Conservation (phyloP, 2,797 vertebrate genomes). For the Siniperca obscura region DNA sequence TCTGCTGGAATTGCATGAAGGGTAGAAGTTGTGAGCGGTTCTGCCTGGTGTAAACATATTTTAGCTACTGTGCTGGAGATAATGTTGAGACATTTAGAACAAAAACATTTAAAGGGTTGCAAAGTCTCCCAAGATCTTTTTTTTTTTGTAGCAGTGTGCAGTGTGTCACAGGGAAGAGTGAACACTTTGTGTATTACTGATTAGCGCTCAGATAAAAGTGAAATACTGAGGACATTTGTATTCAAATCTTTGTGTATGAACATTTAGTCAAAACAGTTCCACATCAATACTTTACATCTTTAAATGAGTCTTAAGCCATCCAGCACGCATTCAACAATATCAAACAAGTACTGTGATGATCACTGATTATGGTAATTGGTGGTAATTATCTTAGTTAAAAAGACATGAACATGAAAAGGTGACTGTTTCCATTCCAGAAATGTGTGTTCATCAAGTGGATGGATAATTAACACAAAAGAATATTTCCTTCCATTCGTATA, state of each 20-base stretch:
- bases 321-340: not conserved
- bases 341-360: conserved; percentile 14
- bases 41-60: conserved; percentile 65
- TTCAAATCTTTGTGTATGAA: not conserved
- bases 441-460: not conserved
- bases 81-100: conserved; percentile 52
- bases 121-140: conserved; percentile 18
- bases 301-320: conserved; percentile 1
- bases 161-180: not conserved
- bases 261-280: not conserved
- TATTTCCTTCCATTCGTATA: not conserved
- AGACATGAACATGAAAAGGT: not conserved
- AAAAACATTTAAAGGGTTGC: conserved; percentile 46
- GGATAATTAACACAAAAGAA: not conserved
- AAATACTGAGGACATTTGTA: conserved; percentile 19
- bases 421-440: not conserved
- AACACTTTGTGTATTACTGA: conserved; percentile 16
- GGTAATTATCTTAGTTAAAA: conserved; percentile 27
- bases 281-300: conserved; percentile 9
- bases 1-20: conserved; percentile 70
- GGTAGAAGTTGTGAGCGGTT: conserved; percentile 56
- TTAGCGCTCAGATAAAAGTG: conserved; percentile 16
- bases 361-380: conserved; percentile 26
- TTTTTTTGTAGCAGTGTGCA: not conserved
- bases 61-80: conserved; percentile 59